phyloP scores from a whole-genome alignment of 2,113 vertebrate species.

The Petrocephalus microphthalmus region DNA sequence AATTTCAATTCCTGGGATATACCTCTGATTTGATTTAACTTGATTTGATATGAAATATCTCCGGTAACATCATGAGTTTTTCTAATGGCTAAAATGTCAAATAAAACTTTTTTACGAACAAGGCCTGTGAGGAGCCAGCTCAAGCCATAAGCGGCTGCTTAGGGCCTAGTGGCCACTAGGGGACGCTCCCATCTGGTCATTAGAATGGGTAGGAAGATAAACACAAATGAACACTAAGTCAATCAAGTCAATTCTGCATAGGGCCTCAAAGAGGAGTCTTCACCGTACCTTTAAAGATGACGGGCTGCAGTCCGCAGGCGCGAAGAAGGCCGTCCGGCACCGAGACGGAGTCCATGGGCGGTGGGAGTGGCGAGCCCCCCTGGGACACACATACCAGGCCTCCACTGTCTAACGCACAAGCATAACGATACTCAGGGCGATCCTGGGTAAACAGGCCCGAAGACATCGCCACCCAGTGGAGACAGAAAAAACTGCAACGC shows the following conservation, averaged over 20 bases:
- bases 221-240: background rate
- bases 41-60: background rate
- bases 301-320: conserved; percentile 83
- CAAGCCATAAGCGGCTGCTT: background rate
- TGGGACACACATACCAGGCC: conserved; percentile 58
- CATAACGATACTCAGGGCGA: conserved; percentile 14
- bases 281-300: conserved; percentile 86
- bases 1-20: background rate
- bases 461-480: background rate
- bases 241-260: background rate
- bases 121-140: background rate
- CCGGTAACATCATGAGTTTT: background rate
- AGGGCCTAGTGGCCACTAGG: background rate
- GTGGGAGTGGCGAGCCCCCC: conserved; percentile 55
- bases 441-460: background rate
- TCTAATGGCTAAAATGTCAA: background rate
- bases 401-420: conserved; percentile 52
- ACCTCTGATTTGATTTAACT: background rate
- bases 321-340: conserved; percentile 86
- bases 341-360: conserved; percentile 69
- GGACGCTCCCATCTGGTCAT: background rate
- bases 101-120: background rate
- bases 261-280: background rate
- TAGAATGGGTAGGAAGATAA: background rate
- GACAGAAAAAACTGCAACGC: background rate